A percentile compares a stretch with the other conserved stretches of the same genome.
phyloP scores from a whole-genome alignment of 2,797 vertebrate species.

The Morus bassanus region DNA sequence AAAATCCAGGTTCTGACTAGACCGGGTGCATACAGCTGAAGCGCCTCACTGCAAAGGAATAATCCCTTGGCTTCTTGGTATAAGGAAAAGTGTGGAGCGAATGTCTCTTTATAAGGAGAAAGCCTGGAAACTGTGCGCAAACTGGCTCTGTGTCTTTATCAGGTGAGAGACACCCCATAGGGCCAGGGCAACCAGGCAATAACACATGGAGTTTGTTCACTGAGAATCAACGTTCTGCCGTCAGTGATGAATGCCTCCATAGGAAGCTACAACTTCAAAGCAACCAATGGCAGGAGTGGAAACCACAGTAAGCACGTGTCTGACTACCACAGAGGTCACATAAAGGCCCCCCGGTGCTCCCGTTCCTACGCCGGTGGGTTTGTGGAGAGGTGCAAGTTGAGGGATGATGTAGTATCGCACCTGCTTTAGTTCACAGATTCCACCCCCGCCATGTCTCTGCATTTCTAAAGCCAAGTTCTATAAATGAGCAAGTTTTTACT shows the following conservation, averaged over 20 bases:
- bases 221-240: background rate
- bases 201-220: background rate
- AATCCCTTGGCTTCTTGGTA: too few relatives aligned
- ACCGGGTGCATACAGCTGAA: too few relatives aligned
- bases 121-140: background rate
- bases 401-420: background rate
- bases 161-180: background rate
- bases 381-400: background rate
- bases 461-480: background rate
- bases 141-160: background rate
- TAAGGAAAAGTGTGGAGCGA: background rate
- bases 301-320: background rate
- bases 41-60: background rate
- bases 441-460: background rate
- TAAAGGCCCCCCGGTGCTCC: background rate
- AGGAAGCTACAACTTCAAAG: background rate
- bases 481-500: background rate
- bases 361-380: rapidly evolving
- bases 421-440: background rate
- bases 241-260: background rate
- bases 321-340: background rate
- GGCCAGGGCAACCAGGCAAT: background rate
- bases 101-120: background rate
- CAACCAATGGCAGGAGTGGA: rapidly evolving
- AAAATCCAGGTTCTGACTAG: background rate